phyloP scores from a whole-genome alignment of 2,113 vertebrate species.

The Cichladusa arquata region DNA sequence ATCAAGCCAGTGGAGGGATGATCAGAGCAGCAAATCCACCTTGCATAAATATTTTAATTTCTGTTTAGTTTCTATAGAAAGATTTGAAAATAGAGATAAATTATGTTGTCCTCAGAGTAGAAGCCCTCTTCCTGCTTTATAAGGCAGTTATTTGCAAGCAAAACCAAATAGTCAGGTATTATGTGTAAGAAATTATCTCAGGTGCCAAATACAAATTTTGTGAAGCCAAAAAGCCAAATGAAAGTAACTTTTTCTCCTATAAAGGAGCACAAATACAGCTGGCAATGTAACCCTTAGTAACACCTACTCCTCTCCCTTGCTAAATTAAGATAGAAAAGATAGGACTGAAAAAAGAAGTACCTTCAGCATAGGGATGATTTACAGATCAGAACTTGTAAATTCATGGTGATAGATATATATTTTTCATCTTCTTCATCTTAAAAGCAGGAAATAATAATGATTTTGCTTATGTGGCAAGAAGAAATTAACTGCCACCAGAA shows the following conservation, averaged over 20 bases:
- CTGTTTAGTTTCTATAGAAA: neutral
- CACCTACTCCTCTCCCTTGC: neutral
- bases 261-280: neutral
- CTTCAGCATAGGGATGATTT: neutral
- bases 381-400: neutral
- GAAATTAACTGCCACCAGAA: neutral
- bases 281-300: neutral
- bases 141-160: neutral
- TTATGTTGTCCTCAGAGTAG: neutral
- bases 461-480: slow-evolving; percentile 1
- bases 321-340: neutral
- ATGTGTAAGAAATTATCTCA: neutral
- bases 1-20: neutral
- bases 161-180: neutral
- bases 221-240: neutral
- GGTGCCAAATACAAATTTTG: neutral
- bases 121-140: neutral
- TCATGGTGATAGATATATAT: neutral
- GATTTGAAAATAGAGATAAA: neutral
- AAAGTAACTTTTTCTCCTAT: neutral
- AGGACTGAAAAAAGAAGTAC: neutral
- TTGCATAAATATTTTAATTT: neutral
- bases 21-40: neutral
- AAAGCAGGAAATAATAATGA: slow-evolving; percentile 2
- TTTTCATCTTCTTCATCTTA: neutral